These are phyloP conservation scores for Proterorhinus semilunaris DNA, from an alignment of 2,113 vertebrate genomes.

Conservation along the genomic window DNA sequence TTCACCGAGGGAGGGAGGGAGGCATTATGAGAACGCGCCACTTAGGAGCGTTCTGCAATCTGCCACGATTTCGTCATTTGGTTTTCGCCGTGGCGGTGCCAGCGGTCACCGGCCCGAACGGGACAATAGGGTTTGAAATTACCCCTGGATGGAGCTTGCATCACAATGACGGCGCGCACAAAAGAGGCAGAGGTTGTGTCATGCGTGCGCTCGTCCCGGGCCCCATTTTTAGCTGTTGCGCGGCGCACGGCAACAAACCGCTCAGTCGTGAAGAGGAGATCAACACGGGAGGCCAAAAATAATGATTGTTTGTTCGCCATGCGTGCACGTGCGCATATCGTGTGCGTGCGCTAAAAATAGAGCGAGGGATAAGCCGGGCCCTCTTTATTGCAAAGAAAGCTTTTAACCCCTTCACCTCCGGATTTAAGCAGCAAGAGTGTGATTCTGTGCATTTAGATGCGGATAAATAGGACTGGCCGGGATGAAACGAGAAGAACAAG, in stretches of 20 bases:
- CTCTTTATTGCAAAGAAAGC: conserved; percentile 70
- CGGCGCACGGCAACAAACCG: conserved; percentile 24
- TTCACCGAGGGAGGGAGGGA: conserved; percentile 18
- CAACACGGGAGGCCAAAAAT: conserved; percentile 59
- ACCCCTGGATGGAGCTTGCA: conserved; percentile 15
- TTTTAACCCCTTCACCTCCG: conserved; percentile 70
- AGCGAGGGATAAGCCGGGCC: conserved; percentile 65
- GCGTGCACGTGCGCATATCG: conserved; percentile 57
- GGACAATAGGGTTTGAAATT: conserved; percentile 40
- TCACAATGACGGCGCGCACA: conserved; percentile 33
- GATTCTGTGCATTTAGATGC: conserved; percentile 23
- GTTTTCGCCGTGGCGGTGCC: conserved; percentile 19
- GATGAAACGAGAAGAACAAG: not conserved
- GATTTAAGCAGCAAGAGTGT: conserved; percentile 31
- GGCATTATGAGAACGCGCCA: conserved; percentile 39
- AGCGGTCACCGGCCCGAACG: conserved; percentile 22
- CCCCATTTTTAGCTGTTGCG: conserved; percentile 39
- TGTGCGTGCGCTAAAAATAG: conserved; percentile 69
- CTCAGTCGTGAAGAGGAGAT: conserved; percentile 41
- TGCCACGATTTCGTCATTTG: conserved; percentile 40
- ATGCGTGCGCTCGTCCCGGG: conserved; percentile 28
- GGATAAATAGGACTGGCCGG: conserved; percentile 29
- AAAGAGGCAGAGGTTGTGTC: conserved; percentile 36
- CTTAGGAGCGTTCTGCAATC: conserved; percentile 44
- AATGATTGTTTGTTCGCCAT: conserved; percentile 61